Evolutionary conservation across 1,140 invertebrate genomes (phyloP).

Genomic region (Papilio polytes): DNA sequence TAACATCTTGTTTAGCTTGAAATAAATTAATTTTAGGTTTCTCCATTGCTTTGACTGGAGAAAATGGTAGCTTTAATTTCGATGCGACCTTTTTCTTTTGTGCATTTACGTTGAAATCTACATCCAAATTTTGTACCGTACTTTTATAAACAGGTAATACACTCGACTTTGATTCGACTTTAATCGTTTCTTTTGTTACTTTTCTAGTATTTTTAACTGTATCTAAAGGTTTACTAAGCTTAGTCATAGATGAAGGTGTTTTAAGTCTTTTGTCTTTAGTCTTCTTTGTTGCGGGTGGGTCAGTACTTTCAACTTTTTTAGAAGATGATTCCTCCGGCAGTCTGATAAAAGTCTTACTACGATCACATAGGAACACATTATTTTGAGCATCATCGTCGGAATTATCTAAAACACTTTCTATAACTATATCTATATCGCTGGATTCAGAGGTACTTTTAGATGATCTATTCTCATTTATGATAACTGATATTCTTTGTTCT

Average conservation of each 20-base stretch:
- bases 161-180: slow-evolving; percentile 63
- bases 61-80: slow-evolving; percentile 79
- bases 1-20: slow-evolving; percentile 66
- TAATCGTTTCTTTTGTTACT: slow-evolving; percentile 55
- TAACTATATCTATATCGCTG: slow-evolving; percentile 74
- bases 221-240: slow-evolving; percentile 71
- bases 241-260: slow-evolving; percentile 67
- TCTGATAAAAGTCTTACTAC: slow-evolving; percentile 71
- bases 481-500: slow-evolving; percentile 79
- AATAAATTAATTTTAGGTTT: slow-evolving; percentile 79
- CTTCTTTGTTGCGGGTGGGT: slow-evolving; percentile 53
- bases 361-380: slow-evolving; percentile 54
- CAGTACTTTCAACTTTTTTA: slow-evolving; percentile 47
- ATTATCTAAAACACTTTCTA: slow-evolving; percentile 71
- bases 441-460: slow-evolving; percentile 77
- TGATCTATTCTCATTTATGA: slow-evolving; percentile 78
- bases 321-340: slow-evolving; percentile 45
- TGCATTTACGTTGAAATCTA: slow-evolving; percentile 59
- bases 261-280: slow-evolving; percentile 64
- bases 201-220: slow-evolving; percentile 60
- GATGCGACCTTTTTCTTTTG: slow-evolving; percentile 69
- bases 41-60: slow-evolving; percentile 75
- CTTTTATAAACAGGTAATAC: slow-evolving; percentile 74
- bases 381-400: slow-evolving; percentile 58
- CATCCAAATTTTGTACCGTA: slow-evolving; percentile 56